phyloP scores from a whole-genome alignment of 2,888 invertebrate genomes.

The Spicauda simplicius region DNA sequence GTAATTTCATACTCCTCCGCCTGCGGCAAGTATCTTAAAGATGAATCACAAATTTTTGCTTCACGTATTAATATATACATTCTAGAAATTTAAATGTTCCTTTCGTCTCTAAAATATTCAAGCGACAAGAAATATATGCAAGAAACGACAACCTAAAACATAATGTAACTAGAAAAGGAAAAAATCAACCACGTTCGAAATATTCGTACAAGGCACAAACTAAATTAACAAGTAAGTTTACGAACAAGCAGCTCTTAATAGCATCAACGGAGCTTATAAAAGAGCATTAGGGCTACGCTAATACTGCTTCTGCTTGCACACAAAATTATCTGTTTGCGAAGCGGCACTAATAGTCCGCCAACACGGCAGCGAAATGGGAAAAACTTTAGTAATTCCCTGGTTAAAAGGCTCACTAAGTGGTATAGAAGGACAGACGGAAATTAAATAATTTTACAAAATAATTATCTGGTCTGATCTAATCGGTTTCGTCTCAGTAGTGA shows the following conservation, averaged over 20 bases:
- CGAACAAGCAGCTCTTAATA: slow-evolving; percentile 20
- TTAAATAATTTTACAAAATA: too few species aligned
- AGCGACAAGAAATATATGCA: too few species aligned
- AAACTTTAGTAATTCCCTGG: slow-evolving; percentile 1
- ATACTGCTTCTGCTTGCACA: slow-evolving; percentile 21
- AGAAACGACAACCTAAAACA: neutral
- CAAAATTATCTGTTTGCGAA: slow-evolving; percentile 35
- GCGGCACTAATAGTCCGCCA: slow-evolving; percentile 24
- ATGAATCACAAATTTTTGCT: too few species aligned
- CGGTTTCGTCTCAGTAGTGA: too few species aligned
- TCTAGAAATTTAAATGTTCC: too few species aligned
- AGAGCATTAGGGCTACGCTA: slow-evolving; percentile 25
- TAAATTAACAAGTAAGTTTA: slow-evolving; percentile 9
- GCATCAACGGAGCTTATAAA: slow-evolving; percentile 31
- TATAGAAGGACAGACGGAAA: too few species aligned
- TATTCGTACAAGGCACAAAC: slow-evolving; percentile 1
- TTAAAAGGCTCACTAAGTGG: neutral
- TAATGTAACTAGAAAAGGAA: neutral
- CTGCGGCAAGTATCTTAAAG: too few species aligned
- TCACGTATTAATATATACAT: too few species aligned
- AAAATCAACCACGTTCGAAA: neutral
- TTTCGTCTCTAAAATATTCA: too few species aligned
- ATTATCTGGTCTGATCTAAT: too few species aligned
- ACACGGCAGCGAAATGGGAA: slow-evolving; percentile 21
- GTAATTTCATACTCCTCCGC: too few species aligned